phyloP scores from a whole-genome alignment of 64 coral and sea anemone species.

The Montipora efflorescens region DNA sequence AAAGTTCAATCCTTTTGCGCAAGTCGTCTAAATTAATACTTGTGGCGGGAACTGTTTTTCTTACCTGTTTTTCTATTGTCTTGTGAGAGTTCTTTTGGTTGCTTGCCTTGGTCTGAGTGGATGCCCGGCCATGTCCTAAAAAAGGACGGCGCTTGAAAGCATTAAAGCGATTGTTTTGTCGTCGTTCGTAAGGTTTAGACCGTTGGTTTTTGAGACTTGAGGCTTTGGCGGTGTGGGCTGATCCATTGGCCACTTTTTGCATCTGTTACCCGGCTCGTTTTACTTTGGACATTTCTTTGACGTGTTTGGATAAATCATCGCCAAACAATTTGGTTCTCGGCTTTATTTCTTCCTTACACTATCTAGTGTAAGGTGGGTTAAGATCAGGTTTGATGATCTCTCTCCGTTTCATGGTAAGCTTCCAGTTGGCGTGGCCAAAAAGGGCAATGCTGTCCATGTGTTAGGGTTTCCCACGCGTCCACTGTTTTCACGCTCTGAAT shows the following conservation, averaged over 20 bases:
- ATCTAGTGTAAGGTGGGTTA: conserved; percentile 30
- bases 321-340: conserved; percentile 51
- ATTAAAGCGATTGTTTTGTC: background rate
- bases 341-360: conserved; percentile 62
- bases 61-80: conserved; percentile 32
- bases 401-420: conserved; percentile 53
- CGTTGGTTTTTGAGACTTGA: background rate
- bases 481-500: background rate
- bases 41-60: background rate
- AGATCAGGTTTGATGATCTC: conserved; percentile 53
- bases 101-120: conserved; percentile 29
- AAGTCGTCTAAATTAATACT: conserved; percentile 43
- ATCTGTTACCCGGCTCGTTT: conserved; percentile 55
- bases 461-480: conserved; percentile 16
- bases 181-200: conserved; percentile 45
- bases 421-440: conserved; percentile 38
- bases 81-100: conserved; percentile 31
- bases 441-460: conserved; percentile 57
- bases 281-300: conserved; percentile 58
- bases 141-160: conserved; percentile 50
- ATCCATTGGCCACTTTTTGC: conserved; percentile 29
- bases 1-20: conserved; percentile 1
- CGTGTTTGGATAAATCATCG: conserved; percentile 53
- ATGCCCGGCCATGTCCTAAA: conserved; percentile 38
- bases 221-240: too few relatives aligned